Conservation (phyloP, 2,888 invertebrate genomes). For the Tipula confusa region DNA sequence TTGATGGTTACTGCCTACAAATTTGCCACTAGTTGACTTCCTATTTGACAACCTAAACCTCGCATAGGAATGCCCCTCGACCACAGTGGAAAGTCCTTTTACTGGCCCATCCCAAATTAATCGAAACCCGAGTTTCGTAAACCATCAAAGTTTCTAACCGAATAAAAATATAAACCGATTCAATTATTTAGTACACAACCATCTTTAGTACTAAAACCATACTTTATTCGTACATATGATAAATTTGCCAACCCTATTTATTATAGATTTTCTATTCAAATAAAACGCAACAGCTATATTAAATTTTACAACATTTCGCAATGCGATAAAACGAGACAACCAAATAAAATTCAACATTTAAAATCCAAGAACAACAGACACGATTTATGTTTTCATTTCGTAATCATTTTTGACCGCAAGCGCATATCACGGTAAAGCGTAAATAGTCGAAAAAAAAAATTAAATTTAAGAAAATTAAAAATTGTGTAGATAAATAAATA, state of each 20-base stretch:
- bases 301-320: not conserved
- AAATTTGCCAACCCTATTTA: not conserved
- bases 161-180: not conserved
- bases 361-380: not conserved
- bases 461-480: not conserved
- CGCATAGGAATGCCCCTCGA: too few species aligned
- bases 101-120: too few species aligned
- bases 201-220: not conserved
- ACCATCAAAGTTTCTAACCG: too few species aligned
- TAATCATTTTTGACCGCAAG: conserved; percentile 16
- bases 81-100: too few species aligned
- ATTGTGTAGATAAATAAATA: not conserved
- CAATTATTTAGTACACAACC: not conserved
- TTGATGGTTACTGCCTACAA: too few species aligned
- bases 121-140: too few species aligned
- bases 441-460: not conserved
- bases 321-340: not conserved
- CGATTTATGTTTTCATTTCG: not conserved
- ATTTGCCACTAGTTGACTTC: too few species aligned
- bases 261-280: conserved; percentile 1
- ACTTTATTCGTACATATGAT: not conserved
- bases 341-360: not conserved
- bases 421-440: not conserved
- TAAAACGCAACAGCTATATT: not conserved
- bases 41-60: too few species aligned